A percentile compares a stretch with the other conserved stretches of the same genome.
These are phyloP conservation scores for Cerastis leucographa DNA, from an alignment of 2,888 invertebrate species.

Conservation along the genomic window DNA sequence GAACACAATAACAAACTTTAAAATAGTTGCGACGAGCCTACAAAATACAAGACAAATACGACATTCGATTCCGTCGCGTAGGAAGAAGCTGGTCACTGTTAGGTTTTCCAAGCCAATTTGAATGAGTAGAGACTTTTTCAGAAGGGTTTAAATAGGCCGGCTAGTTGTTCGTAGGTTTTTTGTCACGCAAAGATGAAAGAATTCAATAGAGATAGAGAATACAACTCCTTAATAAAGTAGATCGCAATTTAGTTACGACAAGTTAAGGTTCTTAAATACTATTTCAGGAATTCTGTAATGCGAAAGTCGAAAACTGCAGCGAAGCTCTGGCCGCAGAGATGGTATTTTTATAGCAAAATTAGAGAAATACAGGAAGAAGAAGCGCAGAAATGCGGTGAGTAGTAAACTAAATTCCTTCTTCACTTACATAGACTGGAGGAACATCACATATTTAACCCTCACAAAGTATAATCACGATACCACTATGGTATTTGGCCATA, in stretches of 20 bases:
- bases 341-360: slow-evolving; percentile 83
- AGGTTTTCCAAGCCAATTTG: slow-evolving; percentile 4
- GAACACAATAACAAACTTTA: neutral
- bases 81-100: neutral
- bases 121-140: neutral
- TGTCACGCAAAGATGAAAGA: neutral
- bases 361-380: slow-evolving; percentile 85
- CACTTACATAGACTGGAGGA: neutral
- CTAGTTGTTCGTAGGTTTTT: neutral
- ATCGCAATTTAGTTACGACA: neutral
- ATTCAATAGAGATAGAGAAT: neutral
- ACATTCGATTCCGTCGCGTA: neutral
- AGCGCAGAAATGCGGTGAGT: slow-evolving; percentile 81
- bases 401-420: neutral
- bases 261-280: neutral
- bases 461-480: neutral
- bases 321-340: slow-evolving; percentile 81
- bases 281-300: slow-evolving; percentile 77
- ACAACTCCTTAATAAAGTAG: too few relatives aligned
- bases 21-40: neutral
- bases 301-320: slow-evolving; percentile 83
- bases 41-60: neutral
- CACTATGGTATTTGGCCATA: neutral
- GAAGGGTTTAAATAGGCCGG: neutral
- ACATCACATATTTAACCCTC: neutral